These are phyloP conservation scores for Acanthis flammea DNA, from an alignment of 2,797 vertebrate species.

Conservation along the genomic window DNA sequence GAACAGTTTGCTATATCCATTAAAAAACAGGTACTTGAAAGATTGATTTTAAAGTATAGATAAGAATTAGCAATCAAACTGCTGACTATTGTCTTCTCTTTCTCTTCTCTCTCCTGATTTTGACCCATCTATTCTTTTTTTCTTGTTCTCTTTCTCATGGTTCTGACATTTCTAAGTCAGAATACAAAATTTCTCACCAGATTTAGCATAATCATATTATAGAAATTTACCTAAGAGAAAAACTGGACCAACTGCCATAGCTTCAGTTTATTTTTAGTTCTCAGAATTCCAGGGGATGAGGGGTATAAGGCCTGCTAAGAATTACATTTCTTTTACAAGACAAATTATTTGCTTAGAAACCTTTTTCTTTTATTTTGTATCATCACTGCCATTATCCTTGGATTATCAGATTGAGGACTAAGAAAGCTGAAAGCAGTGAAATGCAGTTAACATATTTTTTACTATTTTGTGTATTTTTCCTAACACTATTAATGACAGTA, in stretches of 20 bases:
- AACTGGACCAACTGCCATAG: not conserved
- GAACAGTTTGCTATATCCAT: not conserved
- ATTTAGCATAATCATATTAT: not conserved
- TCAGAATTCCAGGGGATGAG: not conserved
- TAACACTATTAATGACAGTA: not conserved
- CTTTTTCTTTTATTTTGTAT: not conserved
- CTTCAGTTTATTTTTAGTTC: not conserved
- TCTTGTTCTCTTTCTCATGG: not conserved
- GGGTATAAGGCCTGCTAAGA: not conserved
- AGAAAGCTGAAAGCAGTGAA: not conserved
- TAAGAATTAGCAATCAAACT: not conserved
- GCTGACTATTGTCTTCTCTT: not conserved
- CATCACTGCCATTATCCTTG: not conserved
- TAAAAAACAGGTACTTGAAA: not conserved
- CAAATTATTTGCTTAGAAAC: not conserved
- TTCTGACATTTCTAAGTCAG: not conserved
- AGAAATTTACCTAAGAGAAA: not conserved
- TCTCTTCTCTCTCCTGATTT: not conserved
- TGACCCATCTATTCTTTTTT: not conserved
- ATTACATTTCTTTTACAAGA: not conserved
- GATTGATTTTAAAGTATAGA: not conserved
- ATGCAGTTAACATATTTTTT: not conserved
- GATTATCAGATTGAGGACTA: not conserved
- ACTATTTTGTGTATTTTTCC: not conserved
- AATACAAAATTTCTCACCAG: not conserved